Evolutionary conservation across 2,797 vertebrate species (phyloP).

Genomic region (Antrozous pallidus): DNA sequence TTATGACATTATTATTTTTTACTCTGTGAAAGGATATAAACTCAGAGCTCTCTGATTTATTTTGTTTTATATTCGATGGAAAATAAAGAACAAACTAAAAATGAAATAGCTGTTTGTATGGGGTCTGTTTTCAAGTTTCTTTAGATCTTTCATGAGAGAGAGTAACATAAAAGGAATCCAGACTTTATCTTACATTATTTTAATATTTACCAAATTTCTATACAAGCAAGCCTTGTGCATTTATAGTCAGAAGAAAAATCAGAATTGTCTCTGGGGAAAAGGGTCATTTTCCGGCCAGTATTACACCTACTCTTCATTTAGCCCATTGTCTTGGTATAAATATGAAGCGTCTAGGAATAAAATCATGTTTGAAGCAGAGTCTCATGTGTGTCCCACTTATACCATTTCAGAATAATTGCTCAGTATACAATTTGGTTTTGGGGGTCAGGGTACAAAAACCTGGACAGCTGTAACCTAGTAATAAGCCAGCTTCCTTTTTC

Average conservation of each 20-base stretch:
- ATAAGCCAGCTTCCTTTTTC: background rate
- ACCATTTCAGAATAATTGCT: background rate
- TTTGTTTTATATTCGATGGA: background rate
- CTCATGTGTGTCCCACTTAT: background rate
- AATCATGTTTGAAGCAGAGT: background rate
- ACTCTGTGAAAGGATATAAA: background rate
- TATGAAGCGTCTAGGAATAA: background rate
- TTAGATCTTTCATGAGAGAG: background rate
- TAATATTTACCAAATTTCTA: background rate
- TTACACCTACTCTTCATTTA: background rate
- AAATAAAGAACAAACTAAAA: background rate
- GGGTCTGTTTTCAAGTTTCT: background rate
- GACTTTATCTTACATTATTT: background rate
- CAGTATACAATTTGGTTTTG: background rate
- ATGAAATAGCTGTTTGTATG: slow-evolving; percentile 1
- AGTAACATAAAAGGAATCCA: background rate
- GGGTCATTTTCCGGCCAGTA: background rate
- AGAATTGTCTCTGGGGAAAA: background rate
- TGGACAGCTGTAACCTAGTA: background rate
- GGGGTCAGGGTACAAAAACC: background rate
- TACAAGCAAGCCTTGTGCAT: background rate
- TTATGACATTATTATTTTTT: background rate
- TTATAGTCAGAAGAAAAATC: background rate
- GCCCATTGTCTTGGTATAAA: background rate
- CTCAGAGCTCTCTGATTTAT: background rate